Conservation (phyloP, 2,113 vertebrate genomes). For the Caloenas nicobarica region DNA sequence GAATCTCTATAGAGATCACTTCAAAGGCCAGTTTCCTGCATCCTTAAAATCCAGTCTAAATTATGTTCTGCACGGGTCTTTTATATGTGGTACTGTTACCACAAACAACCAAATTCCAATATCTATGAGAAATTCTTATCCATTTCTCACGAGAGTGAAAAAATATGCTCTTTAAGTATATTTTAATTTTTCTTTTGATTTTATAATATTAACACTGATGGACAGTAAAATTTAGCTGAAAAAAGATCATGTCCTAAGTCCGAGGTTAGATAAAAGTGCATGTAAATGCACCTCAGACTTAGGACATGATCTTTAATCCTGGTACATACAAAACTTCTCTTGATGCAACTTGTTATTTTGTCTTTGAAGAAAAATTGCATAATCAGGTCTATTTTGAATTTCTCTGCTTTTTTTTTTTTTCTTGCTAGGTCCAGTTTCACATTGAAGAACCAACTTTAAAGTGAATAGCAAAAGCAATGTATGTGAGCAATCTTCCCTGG, state of each 20-base stretch:
- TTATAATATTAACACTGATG: background rate
- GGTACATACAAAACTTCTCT: background rate
- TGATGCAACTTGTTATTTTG: background rate
- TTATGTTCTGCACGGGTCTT: background rate
- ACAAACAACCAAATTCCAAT: constrained; percentile 9
- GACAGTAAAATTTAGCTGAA: background rate
- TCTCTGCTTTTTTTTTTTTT: background rate
- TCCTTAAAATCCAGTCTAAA: constrained; percentile 31
- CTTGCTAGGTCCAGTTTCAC: background rate
- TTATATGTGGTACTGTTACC: background rate
- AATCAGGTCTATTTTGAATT: background rate
- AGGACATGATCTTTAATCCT: background rate
- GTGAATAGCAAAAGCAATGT: background rate
- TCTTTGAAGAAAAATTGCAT: background rate
- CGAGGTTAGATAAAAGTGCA: too few species aligned
- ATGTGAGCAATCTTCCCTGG: background rate
- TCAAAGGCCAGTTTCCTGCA: constrained; percentile 21
- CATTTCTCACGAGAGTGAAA: background rate
- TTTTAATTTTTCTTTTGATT: background rate
- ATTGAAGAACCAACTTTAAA: background rate
- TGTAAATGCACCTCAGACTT: background rate
- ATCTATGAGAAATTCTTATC: background rate
- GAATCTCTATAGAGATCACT: background rate
- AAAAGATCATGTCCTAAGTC: background rate
- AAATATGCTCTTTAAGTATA: background rate